A percentile compares a stretch with the other conserved stretches of the same genome.
Conservation (phyloP, 2,113 vertebrate species). For the Centropus unirufus region DNA sequence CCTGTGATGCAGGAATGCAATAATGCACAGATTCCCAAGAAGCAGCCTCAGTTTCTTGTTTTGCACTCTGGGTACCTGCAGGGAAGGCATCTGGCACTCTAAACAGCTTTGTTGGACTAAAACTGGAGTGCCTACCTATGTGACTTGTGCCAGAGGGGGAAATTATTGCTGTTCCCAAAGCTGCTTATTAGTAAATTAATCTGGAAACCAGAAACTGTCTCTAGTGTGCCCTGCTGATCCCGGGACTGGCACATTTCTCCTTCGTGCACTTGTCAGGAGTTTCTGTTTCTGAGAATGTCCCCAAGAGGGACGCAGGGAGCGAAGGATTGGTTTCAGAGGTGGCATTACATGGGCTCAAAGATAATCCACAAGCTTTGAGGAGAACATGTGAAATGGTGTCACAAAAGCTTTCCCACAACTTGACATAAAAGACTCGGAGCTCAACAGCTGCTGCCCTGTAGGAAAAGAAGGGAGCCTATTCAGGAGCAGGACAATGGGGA, state of each 20-base stretch:
- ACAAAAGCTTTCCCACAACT: slow-evolving; percentile 81
- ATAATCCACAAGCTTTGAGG: slow-evolving; percentile 77
- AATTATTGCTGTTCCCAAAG: neutral
- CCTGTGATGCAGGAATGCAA: neutral
- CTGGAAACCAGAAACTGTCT: neutral
- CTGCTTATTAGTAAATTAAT: neutral
- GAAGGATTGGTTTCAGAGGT: slow-evolving; percentile 50
- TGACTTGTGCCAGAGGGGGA: neutral
- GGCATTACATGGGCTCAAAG: slow-evolving; percentile 56
- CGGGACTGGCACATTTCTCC: neutral
- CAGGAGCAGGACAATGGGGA: slow-evolving; percentile 29
- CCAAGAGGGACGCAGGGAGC: neutral
- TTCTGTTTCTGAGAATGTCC: slow-evolving; percentile 42
- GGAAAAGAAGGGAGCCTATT: slow-evolving; percentile 67
- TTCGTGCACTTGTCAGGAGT: neutral
- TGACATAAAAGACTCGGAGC: slow-evolving; percentile 76
- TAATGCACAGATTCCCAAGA: neutral
- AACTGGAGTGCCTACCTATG: neutral
- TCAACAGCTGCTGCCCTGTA: slow-evolving; percentile 79
- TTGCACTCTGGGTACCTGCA: neutral
- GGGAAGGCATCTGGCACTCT: neutral
- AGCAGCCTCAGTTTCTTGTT: neutral
- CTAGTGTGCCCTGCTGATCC: neutral
- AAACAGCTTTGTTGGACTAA: neutral
- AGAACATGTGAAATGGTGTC: slow-evolving; percentile 78